Evolutionary conservation across 2,797 vertebrate species (phyloP), one percentile per base, ranked within the genome.

Genomic region (Rhinella marina): DNA sequence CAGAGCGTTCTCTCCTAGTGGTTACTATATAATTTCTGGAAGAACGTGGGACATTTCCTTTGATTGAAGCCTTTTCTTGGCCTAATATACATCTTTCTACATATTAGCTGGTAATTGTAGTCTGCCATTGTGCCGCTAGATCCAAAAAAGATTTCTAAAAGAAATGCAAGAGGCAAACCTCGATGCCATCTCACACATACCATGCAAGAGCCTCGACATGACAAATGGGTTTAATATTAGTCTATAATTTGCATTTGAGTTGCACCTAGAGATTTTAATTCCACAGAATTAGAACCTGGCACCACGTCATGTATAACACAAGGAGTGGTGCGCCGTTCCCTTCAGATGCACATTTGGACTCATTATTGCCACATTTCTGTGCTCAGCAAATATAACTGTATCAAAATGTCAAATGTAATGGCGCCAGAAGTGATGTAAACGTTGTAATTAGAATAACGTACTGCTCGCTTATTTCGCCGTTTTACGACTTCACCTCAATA

Each of bases 221-320:
- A 84, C 82, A 84, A 84, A 68, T 73, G 54, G 52, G 8, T 84
- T 84, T 73, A 84, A 84, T 76, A 85, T 75, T 11, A 27, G 59
- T 54, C 27, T 57, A 41, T 41, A 72, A 84, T 84, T 84, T 84
- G 25, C 68, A 73, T 73, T 72, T 56, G 66, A 56, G 25, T 52
- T 50, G 61, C 48, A 70, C 81, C 61, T 70, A 56, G 17, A 72
- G n/a, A 83, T 27, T 41, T 56, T 72, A 56, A 72, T 54, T 73
- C 50, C 29, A 32, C 64, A 70, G 50, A 72, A 72, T 56, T 72
- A 29, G 23, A 72, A 56, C 7, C 64, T 83, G 81, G 81, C 64
- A 57, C 9, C 81, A 3, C 14, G 62, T 52, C 48, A 54, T 41
- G 41, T 73, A 54, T 73, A 41, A 59, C 52, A 73, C 25, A 7